These are phyloP conservation scores for Smutsia gigantea DNA, from an alignment of 2,797 vertebrate genomes.

Conservation along the genomic window DNA sequence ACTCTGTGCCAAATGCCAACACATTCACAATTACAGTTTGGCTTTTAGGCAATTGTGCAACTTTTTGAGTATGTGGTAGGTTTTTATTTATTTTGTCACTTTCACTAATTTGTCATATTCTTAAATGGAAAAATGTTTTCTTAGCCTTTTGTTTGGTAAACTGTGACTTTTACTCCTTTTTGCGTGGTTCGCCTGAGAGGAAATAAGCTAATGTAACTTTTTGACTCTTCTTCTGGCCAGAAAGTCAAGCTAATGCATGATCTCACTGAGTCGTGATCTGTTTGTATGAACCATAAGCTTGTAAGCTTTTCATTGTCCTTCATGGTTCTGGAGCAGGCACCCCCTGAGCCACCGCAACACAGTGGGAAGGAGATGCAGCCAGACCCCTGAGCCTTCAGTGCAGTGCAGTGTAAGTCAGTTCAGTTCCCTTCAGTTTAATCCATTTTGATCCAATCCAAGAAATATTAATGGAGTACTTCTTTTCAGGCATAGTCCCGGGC, in stretches of 20 bases:
- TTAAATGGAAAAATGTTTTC: slow-evolving; percentile 71
- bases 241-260: slow-evolving; percentile 46
- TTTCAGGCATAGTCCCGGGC: not conserved
- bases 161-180: slow-evolving; percentile 65
- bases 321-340: not conserved
- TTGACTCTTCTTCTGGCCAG: slow-evolving; percentile 43
- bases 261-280: slow-evolving; percentile 51
- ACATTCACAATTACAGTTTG: slow-evolving; percentile 59
- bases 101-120: slow-evolving; percentile 75
- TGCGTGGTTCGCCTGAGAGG: slow-evolving; percentile 63
- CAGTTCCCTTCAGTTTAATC: not conserved
- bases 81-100: slow-evolving; percentile 77
- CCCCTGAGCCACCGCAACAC: not conserved
- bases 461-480: not conserved
- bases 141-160: slow-evolving; percentile 72
- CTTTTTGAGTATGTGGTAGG: slow-evolving; percentile 67
- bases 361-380: not conserved
- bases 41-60: slow-evolving; percentile 48
- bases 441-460: not conserved
- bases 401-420: not conserved
- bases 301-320: slow-evolving; percentile 48
- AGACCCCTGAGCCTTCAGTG: not conserved
- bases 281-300: slow-evolving; percentile 52
- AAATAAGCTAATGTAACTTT: slow-evolving; percentile 54
- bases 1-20: slow-evolving; percentile 64